Evolutionary conservation across 2,113 vertebrate species (phyloP).

Genomic region (Taxidea taxus): DNA sequence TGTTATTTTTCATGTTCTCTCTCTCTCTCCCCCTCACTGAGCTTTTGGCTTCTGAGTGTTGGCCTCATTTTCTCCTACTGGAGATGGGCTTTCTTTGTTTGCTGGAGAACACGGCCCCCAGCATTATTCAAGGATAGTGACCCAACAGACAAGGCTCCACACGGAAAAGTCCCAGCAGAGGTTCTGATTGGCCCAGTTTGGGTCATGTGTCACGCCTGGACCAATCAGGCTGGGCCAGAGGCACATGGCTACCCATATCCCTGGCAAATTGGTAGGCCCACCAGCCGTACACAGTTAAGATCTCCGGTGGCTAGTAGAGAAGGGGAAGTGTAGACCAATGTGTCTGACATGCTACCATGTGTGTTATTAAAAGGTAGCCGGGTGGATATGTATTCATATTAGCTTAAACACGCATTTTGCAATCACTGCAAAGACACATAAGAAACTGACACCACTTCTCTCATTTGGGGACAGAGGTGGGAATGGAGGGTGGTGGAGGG

Average conservation of each 20-base stretch:
- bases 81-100: background rate
- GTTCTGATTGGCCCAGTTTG: background rate
- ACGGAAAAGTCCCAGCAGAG: background rate
- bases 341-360: background rate
- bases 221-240: background rate
- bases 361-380: background rate
- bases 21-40: background rate
- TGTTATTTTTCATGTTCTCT: background rate
- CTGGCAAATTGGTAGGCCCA: background rate
- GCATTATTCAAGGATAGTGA: background rate
- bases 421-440: background rate
- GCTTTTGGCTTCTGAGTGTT: background rate
- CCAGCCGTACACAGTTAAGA: background rate
- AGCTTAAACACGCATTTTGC: background rate
- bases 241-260: background rate
- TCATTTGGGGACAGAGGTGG: background rate
- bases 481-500: background rate
- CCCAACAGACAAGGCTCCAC: background rate
- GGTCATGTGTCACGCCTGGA: background rate
- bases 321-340: background rate
- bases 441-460: background rate
- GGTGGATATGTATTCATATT: background rate
- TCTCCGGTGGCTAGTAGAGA: too few species aligned
- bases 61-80: background rate
- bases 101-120: background rate